These are phyloP conservation scores for Luperina nickerlii DNA, from an alignment of 2,888 invertebrate genomes.

Conservation along the genomic window DNA sequence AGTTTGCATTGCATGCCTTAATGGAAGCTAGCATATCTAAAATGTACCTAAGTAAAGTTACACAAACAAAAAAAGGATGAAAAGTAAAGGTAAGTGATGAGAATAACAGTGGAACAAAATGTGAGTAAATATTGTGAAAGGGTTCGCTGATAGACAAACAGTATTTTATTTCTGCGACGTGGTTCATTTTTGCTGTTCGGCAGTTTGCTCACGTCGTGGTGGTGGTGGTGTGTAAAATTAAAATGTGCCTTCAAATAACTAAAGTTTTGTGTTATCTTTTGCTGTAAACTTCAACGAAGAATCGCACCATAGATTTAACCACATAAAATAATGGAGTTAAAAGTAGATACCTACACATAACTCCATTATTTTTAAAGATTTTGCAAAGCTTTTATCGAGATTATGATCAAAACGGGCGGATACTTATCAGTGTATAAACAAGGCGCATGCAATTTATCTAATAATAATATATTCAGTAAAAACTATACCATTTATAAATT, in stretches of 20 bases:
- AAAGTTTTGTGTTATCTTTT: slow-evolving; percentile 18
- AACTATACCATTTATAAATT: not conserved
- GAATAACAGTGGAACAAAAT: slow-evolving; percentile 53
- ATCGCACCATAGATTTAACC: not conserved
- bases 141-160: slow-evolving; percentile 51
- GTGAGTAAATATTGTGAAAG: slow-evolving; percentile 57
- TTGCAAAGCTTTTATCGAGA: not conserved
- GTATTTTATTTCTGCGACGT: slow-evolving; percentile 42
- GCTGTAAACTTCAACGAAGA: not conserved
- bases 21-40: not conserved
- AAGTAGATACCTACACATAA: too few species aligned
- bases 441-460: not conserved
- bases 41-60: not conserved
- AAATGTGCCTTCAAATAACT: slow-evolving; percentile 32
- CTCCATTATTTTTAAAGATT: too few species aligned
- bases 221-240: slow-evolving; percentile 2
- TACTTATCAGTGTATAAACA: not conserved
- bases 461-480: not conserved
- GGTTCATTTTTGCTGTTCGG: slow-evolving; percentile 41
- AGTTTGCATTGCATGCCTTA: not conserved
- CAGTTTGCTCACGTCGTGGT: slow-evolving; percentile 45
- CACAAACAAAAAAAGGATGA: slow-evolving; percentile 11
- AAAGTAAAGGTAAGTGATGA: slow-evolving; percentile 40
- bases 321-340: not conserved
- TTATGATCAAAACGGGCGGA: not conserved